phyloP scores from a whole-genome alignment of 2,888 invertebrate genomes.

The Drosophila greeni region DNA sequence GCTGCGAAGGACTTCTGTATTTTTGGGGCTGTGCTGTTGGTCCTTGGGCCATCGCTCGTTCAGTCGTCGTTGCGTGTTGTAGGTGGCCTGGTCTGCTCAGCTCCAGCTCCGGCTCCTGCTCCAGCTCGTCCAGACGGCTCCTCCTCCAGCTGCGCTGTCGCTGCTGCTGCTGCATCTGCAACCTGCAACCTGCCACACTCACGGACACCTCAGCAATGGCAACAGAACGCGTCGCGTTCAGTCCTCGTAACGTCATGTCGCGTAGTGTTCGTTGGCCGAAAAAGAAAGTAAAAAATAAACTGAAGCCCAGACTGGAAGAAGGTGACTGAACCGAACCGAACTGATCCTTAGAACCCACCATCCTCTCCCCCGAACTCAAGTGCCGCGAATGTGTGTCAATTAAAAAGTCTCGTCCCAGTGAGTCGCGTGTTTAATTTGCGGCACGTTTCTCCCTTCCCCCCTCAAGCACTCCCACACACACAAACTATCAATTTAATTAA shows the following conservation, averaged over 20 bases:
- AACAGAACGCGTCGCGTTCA: slow-evolving; percentile 57
- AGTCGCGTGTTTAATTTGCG: slow-evolving; percentile 63
- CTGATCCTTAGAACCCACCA: slow-evolving; percentile 29
- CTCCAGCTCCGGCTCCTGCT: slow-evolving; percentile 42
- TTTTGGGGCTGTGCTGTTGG: slow-evolving; percentile 64
- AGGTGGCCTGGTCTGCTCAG: slow-evolving; percentile 73
- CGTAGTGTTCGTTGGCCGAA: slow-evolving; percentile 45
- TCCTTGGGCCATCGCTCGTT: slow-evolving; percentile 69
- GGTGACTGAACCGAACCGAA: slow-evolving; percentile 41
- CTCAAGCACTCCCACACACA: slow-evolving; percentile 2
- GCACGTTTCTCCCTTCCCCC: slow-evolving; percentile 15
- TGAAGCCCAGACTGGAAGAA: slow-evolving; percentile 9
- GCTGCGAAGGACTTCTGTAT: slow-evolving; percentile 43
- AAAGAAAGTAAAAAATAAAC: slow-evolving; percentile 1
- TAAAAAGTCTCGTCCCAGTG: slow-evolving; percentile 66
- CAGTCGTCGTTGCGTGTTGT: slow-evolving; percentile 77
- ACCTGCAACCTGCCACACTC: slow-evolving; percentile 29
- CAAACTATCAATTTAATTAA: slow-evolving; percentile 32
- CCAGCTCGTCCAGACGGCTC: slow-evolving; percentile 24
- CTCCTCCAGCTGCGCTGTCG: slow-evolving; percentile 24
- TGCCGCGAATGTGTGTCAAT: slow-evolving; percentile 67
- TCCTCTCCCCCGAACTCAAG: slow-evolving; percentile 57
- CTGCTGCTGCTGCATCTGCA: slow-evolving; percentile 43
- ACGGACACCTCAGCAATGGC: slow-evolving; percentile 10
- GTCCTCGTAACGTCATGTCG: slow-evolving; percentile 55